phyloP scores from a whole-genome alignment of 2,113 vertebrate genomes.

The Cyprinodon tularosa region DNA sequence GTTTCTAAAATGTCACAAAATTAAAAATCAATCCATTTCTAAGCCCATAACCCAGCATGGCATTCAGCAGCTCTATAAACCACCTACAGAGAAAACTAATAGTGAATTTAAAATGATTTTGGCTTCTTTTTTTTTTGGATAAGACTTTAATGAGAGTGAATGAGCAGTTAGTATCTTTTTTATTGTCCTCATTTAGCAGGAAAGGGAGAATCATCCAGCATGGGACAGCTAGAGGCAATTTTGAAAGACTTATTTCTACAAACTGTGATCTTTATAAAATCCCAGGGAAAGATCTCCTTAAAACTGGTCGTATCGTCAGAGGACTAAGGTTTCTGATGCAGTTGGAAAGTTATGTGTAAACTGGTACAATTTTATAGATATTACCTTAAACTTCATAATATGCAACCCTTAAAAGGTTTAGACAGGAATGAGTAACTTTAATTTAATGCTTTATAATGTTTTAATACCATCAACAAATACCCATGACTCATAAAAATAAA shows the following conservation, averaged over 20 bases:
- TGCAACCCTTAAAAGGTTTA: too few relatives aligned
- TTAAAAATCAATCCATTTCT: neutral
- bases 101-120: neutral
- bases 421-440: too few relatives aligned
- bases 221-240: neutral
- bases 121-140: neutral
- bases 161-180: neutral
- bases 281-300: too few relatives aligned
- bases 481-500: too few relatives aligned
- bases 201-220: neutral
- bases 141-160: neutral
- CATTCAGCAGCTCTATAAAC: neutral
- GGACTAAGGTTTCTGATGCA: too few relatives aligned
- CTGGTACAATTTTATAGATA: too few relatives aligned
- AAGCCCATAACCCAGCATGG: slow-evolving; percentile 1
- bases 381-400: too few relatives aligned
- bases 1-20: slow-evolving; percentile 6
- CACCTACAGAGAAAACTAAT: neutral
- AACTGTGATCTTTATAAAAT: too few relatives aligned
- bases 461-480: too few relatives aligned
- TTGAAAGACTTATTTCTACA: neutral
- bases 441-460: too few relatives aligned
- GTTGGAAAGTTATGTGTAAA: too few relatives aligned
- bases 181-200: neutral
- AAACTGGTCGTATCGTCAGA: too few relatives aligned